These are phyloP conservation scores for Mercenaria mercenaria DNA, from an alignment of 1,140 invertebrate species.

Conservation along the genomic window DNA sequence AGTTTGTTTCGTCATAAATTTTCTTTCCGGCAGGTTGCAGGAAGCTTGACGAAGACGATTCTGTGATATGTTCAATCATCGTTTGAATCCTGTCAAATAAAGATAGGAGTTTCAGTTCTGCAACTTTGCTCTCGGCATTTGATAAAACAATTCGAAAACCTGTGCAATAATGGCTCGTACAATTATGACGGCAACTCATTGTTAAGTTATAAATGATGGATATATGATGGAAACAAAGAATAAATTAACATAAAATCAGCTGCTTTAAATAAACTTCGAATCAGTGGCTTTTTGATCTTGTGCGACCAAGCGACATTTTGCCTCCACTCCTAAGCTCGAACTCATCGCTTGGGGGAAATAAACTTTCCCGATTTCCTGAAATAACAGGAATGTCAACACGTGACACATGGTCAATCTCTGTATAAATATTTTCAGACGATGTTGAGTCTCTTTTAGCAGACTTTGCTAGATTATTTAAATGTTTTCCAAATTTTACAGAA, in stretches of 20 bases:
- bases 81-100: neutral
- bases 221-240: too few species aligned
- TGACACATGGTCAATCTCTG: slow-evolving; percentile 52
- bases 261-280: too few species aligned
- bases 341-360: slow-evolving; percentile 3
- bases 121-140: too few species aligned
- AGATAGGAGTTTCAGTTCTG: too few species aligned
- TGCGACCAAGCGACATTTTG: slow-evolving; percentile 18
- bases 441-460: slow-evolving; percentile 1
- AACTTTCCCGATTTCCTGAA: neutral
- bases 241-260: too few species aligned
- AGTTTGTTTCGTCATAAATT: too few species aligned
- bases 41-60: neutral
- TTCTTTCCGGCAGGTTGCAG: too few species aligned
- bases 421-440: slow-evolving; percentile 60
- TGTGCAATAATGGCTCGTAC: too few species aligned
- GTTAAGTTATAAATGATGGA: too few species aligned
- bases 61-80: neutral
- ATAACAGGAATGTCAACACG: neutral
- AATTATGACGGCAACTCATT: too few species aligned
- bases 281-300: slow-evolving; percentile 33
- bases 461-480: neutral
- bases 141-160: too few species aligned
- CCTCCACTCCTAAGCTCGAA: neutral
- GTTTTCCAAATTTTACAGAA: slow-evolving; percentile 53